Evolutionary conservation across 2,888 invertebrate species (phyloP), one percentile per base, ranked within the genome.

Genomic region (Brachynemurus nebulosus): DNA sequence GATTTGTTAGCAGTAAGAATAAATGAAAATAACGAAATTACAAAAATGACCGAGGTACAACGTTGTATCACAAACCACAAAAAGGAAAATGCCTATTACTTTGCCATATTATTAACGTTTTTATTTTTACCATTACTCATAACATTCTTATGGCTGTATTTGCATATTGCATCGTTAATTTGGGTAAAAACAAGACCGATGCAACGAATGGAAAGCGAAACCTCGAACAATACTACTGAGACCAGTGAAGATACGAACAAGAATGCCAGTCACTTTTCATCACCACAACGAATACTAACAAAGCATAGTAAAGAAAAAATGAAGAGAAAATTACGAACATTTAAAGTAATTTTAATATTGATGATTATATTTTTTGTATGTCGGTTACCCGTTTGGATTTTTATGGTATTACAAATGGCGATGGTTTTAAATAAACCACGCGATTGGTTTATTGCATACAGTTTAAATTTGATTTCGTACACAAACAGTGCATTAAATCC

Each of bases 401-500:
- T 68, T 51, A 59, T 69, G 12, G 55, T 72, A 2, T 55, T 69
- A 46, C 71, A 71, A 50, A 54, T 69, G 42, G 59, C 63, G 46
- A 54, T 58, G 5, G 49, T 51, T 8, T 54, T 59, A 39, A 50
- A 55, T 14, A 52, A 55, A 33, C 53, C 53, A 20, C 35, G 54
- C 5, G 56, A 63, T 52, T 72, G 71, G 71, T 58, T 69, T 33
- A 48, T 71, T 8, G 66, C 69, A 50, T 69, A 68, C 45, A 49
- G 58, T n/a, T 65, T 75, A 4, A 67, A 69, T 8, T 55, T 67
- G 4, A 53, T 77, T n/a, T 69, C 70, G 4, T 54, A 74, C 30
- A 45, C 69, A 4, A 74, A 70, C 51, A 71, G 71, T 36, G 67
- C 68, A 1, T 46, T 75, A 18, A 74, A 77, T 63, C 76, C 76